These are phyloP conservation scores for Clitarchus hookeri DNA, from an alignment of 2,888 invertebrate species.

Conservation along the genomic window DNA sequence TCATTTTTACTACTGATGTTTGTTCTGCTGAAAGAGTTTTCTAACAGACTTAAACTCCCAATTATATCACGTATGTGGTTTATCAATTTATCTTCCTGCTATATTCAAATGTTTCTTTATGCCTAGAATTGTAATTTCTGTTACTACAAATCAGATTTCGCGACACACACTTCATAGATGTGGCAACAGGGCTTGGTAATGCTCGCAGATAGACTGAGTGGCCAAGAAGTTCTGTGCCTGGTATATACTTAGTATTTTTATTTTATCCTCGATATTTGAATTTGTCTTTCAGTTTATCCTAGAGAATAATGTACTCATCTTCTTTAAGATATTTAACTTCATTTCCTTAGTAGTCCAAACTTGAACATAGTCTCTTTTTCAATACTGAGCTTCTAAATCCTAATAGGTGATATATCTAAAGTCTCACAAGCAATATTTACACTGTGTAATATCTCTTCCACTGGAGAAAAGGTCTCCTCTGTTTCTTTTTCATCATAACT, in stretches of 20 bases:
- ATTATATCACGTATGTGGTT: no score
- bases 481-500: conserved; percentile 7
- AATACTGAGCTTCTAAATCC: neutral
- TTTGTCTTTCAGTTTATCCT: neutral
- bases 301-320: neutral
- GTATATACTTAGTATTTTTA: conserved; percentile 19
- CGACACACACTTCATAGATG: no score
- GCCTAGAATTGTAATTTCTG: no score
- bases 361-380: neutral
- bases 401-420: neutral
- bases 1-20: no score
- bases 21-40: no score
- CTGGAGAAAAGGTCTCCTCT: neutral
- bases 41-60: no score
- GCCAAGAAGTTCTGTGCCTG: no score
- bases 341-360: neutral
- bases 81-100: no score
- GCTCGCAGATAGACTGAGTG: no score
- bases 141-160: no score
- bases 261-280: neutral
- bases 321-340: neutral
- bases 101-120: no score
- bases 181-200: no score
- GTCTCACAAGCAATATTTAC: neutral
- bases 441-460: neutral